These are phyloP conservation scores for Alviniconcha marisindica DNA, from an alignment of 1,140 invertebrate genomes.

Conservation along the genomic window DNA sequence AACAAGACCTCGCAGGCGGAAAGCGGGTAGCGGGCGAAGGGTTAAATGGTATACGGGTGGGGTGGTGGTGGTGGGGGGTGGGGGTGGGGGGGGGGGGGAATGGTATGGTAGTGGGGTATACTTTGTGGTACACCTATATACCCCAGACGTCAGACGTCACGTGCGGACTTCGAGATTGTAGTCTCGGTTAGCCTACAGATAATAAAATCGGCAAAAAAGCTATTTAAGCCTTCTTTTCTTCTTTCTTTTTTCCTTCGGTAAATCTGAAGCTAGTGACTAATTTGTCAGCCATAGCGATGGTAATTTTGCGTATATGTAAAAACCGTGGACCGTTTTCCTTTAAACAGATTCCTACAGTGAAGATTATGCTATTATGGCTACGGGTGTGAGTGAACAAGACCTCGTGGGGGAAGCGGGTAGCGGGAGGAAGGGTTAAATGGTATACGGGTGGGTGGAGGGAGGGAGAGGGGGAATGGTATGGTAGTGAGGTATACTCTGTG, in stretches of 20 bases:
- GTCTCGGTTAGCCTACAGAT: not conserved
- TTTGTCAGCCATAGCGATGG: too few species aligned
- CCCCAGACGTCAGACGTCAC: not conserved
- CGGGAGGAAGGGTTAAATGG: not conserved
- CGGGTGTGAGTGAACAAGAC: not conserved
- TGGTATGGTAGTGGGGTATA: not conserved
- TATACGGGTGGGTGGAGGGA: not conserved
- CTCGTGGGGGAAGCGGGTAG: not conserved
- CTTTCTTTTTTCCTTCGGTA: not conserved
- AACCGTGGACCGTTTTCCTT: not conserved
- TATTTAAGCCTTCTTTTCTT: not conserved
- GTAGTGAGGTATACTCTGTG: not conserved
- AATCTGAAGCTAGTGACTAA: not conserved
- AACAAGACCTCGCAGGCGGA: not conserved
- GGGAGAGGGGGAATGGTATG: not conserved
- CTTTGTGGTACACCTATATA: not conserved
- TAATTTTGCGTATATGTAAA: too few species aligned
- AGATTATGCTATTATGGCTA: not conserved
- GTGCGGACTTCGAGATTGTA: not conserved
- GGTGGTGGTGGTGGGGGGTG: not conserved
- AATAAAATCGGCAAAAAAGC: not conserved
- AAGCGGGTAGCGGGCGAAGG: not conserved
- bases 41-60: not conserved
- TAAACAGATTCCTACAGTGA: not conserved
- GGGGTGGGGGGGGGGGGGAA: not conserved